phyloP scores from a whole-genome alignment of 2,888 invertebrate genomes.

The Hemaris fuciformis region DNA sequence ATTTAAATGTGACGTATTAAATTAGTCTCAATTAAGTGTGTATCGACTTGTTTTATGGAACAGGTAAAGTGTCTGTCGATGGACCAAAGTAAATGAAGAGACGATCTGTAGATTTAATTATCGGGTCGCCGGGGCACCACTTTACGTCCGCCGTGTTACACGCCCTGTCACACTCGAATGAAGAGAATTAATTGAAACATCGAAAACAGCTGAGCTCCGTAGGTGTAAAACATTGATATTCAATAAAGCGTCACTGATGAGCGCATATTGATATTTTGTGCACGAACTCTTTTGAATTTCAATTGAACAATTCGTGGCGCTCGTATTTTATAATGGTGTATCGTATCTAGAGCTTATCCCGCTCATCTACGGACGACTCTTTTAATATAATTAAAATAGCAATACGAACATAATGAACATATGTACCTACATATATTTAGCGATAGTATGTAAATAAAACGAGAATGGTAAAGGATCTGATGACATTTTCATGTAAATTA shows the following conservation, averaged over 20 bases:
- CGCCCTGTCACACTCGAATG: constrained; percentile 24
- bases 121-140: constrained; percentile 13
- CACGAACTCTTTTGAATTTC: constrained; percentile 4
- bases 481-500: background rate
- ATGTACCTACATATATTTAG: background rate
- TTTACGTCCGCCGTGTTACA: constrained; percentile 15
- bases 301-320: constrained; percentile 5
- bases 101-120: constrained; percentile 1
- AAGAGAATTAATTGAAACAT: constrained; percentile 32
- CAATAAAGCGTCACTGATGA: constrained; percentile 19
- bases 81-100: background rate
- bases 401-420: background rate
- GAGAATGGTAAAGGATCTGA: background rate
- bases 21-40: background rate
- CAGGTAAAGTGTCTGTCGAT: background rate
- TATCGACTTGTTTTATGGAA: background rate
- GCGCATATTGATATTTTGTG: constrained; percentile 10
- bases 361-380: background rate
- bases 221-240: constrained; percentile 23
- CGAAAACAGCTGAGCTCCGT: constrained; percentile 31
- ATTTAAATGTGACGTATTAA: background rate
- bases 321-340: background rate
- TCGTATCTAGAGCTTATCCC: background rate
- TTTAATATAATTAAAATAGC: background rate
- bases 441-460: background rate